A percentile compares a stretch with the other conserved stretches of the same genome.
These are phyloP conservation scores for Boulengeromyrus knoepffleri DNA, from an alignment of 2,113 vertebrate species.

Conservation along the genomic window DNA sequence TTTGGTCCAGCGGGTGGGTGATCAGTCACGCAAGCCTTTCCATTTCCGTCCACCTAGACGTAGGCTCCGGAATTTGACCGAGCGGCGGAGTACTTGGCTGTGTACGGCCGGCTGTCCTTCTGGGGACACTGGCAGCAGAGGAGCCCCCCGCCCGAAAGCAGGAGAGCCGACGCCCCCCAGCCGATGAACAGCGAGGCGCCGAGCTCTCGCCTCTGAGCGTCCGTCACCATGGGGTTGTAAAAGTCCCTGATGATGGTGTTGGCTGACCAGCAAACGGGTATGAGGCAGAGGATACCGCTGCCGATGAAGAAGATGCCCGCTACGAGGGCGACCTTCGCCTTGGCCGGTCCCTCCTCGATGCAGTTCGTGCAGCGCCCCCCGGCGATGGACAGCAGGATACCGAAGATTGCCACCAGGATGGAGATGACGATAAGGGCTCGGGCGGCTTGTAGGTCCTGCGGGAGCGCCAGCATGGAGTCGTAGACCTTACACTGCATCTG, in stretches of 20 bases:
- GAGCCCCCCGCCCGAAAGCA: constrained; percentile 71
- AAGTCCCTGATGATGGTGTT: constrained; percentile 76
- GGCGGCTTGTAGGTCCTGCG: constrained; percentile 77
- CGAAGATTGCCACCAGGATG: constrained; percentile 68
- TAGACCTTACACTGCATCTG: constrained; percentile 69
- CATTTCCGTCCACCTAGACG: constrained; percentile 32
- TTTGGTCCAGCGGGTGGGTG: not conserved
- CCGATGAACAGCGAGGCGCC: constrained; percentile 81
- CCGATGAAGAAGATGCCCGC: constrained; percentile 53
- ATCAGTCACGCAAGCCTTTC: not conserved
- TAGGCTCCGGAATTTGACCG: constrained; percentile 51
- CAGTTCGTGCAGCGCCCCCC: constrained; percentile 91
- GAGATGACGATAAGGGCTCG: constrained; percentile 78
- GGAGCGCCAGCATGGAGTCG: constrained; percentile 60
- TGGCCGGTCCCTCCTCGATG: constrained; percentile 70
- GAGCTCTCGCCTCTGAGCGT: constrained; percentile 54
- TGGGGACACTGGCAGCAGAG: constrained; percentile 83
- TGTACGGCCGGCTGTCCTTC: constrained; percentile 46
- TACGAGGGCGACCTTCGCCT: constrained; percentile 44
- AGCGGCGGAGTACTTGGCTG: constrained; percentile 41
- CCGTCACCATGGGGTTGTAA: constrained; percentile 58
- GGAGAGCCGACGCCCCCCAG: constrained; percentile 69
- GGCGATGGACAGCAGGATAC: constrained; percentile 67
- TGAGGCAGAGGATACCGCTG: constrained; percentile 52
- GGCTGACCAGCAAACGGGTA: constrained; percentile 77